Base-by-base conservation (phyloP, 2,797 vertebrate species). In the Novumbra hubbsi region DNA sequence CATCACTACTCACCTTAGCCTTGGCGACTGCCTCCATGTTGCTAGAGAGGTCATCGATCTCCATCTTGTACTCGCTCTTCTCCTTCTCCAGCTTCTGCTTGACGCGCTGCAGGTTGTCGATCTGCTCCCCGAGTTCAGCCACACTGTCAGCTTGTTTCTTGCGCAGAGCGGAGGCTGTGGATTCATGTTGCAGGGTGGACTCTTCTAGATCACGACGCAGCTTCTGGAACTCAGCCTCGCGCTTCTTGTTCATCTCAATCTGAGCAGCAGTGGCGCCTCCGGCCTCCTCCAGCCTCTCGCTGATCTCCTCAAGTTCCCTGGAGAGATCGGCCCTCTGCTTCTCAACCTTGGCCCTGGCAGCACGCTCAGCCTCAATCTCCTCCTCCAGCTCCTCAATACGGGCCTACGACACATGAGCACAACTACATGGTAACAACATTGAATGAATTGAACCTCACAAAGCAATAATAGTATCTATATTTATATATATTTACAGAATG, bases 331-430 rank as follows among this genome's bases (percentile, higher is more conserved):
- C 9, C 12, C 41, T 45, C 8, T 45, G 41, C 41, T 45, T 45
- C 12, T 45, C 41, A 12, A 45, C 41, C 41, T 45, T 45, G 41
- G 90, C 92, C 0, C 91, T 77, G 67, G 90, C 88, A 2, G 92
- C 83, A 12, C 89, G 38, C 57, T 93, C 93, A 0, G 92, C 89
- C 78, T 94, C 92, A 0, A 94, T 93, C 78, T 94, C 93, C 41
- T 93, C 93, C 41, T 45, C 41, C 41, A 45, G 41, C 12, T 45
- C 41, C 12, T 45, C 41, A 45, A 45, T 45, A 45, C 52, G 52
- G 52, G 52, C 52, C 52, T 55, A 55, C 14, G 21, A 55, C 52
- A 69, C 41, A 45, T 45, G 41, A 45, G 14, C 41, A 11, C 41
- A 45, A 45, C 6, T 3, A 38, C 34, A 38, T 8, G 34, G 14